Base-by-base conservation (phyloP, 1,140 invertebrate genomes). In the Diploscapter pachys region DNA sequence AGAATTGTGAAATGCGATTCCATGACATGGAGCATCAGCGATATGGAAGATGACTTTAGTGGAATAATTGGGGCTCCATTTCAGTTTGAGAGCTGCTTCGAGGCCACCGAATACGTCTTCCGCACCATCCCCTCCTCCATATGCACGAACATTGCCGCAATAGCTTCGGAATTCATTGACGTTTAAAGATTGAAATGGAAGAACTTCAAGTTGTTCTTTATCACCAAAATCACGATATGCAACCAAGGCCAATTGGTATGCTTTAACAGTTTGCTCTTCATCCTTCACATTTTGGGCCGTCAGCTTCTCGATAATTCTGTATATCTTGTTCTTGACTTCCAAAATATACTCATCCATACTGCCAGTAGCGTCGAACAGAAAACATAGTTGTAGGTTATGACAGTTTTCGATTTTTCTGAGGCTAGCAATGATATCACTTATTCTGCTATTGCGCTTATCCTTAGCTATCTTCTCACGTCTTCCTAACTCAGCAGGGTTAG, bases 31-130 rank as follows among this genome's bases (percentile, higher is more conserved):
- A 73, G 50, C 31, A 71, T 73, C 71, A 3, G 49, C 48, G 31
- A 73, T 73, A 54, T 73, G 71, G 53, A 72, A 73, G 51, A 73
- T 73, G 8, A 73, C 71, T 5, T 73, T 73, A 9, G 71, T 71
- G 50, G 49, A 62, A 50, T 9, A 72, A 13, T 73, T 53, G 48
- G n/a, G n/a, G 11, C 9, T n/a, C 71, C 71, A 73, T n/a, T 53
- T 52, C 6, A 73, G 62, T 9, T 49, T 51, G 11, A 73, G 51
- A 48, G 71, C 71, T 31, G 65, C 52, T 31, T 73, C 63, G 4
- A 73, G 11, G 50, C 71, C 71, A 13, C 71, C 63, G 5, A 73
- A 73, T 5, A 73, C 63, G 57, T 73, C 71, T 73, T 73, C 71
- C n/a, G 63, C 11, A 3, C 11, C 51, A 50, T 73, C 71, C 13